These are phyloP conservation scores for Xestia c-nigrum DNA, from an alignment of 2,888 invertebrate species.

Conservation along the genomic window DNA sequence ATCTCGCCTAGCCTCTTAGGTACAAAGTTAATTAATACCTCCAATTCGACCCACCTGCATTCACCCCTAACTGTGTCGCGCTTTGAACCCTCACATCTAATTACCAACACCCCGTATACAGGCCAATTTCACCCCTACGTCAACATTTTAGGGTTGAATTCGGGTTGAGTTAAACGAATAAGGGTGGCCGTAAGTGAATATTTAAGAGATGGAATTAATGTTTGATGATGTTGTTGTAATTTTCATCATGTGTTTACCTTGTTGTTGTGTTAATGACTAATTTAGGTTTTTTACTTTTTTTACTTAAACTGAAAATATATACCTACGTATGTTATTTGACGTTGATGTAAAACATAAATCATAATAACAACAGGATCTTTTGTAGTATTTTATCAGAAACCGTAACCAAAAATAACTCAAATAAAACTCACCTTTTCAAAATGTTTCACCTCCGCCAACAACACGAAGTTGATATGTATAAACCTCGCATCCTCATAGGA, in stretches of 20 bases:
- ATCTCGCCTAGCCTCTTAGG: slow-evolving; percentile 40
- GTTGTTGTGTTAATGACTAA: slow-evolving; percentile 42
- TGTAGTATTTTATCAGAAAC: not conserved
- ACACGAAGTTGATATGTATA: slow-evolving; percentile 91
- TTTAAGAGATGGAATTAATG: slow-evolving; percentile 59
- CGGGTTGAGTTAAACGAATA: slow-evolving; percentile 12
- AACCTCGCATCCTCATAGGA: slow-evolving; percentile 92
- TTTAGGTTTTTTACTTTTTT: slow-evolving; percentile 31
- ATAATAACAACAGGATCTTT: not conserved
- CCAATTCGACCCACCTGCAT: slow-evolving; percentile 57
- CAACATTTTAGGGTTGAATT: slow-evolving; percentile 41
- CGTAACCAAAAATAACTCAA: not conserved
- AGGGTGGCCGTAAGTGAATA: slow-evolving; percentile 51
- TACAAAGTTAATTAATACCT: slow-evolving; percentile 63
- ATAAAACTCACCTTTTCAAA: slow-evolving; percentile 92
- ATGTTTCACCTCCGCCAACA: slow-evolving; percentile 91
- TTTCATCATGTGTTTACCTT: slow-evolving; percentile 46
- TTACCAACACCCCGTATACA: slow-evolving; percentile 40
- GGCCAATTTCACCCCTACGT: slow-evolving; percentile 45
- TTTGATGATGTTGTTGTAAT: slow-evolving; percentile 63
- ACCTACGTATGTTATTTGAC: not conserved
- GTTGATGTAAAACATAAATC: too few species aligned
- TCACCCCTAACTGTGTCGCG: slow-evolving; percentile 60
- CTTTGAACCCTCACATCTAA: slow-evolving; percentile 61
- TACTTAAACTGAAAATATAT: not conserved